A percentile compares a stretch with the other conserved stretches of the same genome.
phyloP scores from a whole-genome alignment of 53 echinoderm and acorn worm species.

The Antedon mediterranea region DNA sequence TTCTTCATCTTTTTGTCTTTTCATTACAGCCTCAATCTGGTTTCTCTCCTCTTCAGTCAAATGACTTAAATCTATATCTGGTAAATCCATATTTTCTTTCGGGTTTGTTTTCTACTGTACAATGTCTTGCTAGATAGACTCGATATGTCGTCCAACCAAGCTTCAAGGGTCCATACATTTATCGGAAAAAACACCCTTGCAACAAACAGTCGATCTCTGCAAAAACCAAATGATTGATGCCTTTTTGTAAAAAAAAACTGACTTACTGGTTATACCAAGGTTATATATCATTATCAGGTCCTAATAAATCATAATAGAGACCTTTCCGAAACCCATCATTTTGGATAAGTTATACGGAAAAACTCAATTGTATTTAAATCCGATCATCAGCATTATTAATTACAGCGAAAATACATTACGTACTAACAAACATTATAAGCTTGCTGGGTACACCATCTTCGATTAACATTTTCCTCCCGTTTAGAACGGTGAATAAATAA shows the following conservation, averaged over 20 bases:
- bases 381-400: slow-evolving; percentile 1
- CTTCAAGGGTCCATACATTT: neutral
- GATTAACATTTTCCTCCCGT: neutral
- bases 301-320: neutral
- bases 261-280: neutral
- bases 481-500: neutral
- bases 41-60: slow-evolving; percentile 77
- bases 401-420: neutral
- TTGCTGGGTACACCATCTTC: neutral
- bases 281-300: too few species aligned
- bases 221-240: neutral
- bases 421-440: neutral
- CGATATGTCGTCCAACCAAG: neutral
- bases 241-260: neutral
- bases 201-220: neutral
- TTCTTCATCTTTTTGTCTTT: slow-evolving; percentile 84
- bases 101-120: neutral
- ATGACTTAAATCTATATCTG: slow-evolving; percentile 84
- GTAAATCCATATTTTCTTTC: slow-evolving; percentile 16
- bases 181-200: neutral
- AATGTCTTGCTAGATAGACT: neutral
- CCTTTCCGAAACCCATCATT: neutral
- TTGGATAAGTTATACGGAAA: neutral
- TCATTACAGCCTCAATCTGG: slow-evolving; percentile 79
- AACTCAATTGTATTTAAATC: neutral